Base-by-base conservation (phyloP, 2,888 invertebrate genomes). In the Balanococcus diminutus region DNA sequence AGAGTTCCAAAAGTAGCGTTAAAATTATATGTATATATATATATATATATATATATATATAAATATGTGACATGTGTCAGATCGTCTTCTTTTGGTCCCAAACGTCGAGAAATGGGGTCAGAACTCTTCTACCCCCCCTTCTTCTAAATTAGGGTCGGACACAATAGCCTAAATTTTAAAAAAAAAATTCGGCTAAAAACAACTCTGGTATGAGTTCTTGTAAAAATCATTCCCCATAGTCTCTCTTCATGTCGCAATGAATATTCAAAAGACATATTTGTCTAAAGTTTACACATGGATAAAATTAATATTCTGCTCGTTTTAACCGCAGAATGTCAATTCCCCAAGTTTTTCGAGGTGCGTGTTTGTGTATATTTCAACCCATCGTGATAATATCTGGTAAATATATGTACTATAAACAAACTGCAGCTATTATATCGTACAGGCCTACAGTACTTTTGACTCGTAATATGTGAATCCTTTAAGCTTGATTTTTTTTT, bases 301-400 rank as follows among this genome's bases (percentile, higher is more conserved):
- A 67, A 31, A 67, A 67, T 67, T 67, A 67, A 67, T 67, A 67
- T 75, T 32, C 31, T 16, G 28, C 28, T n/a, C 32, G 75, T 75
- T 75, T 75, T 75, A 75, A 75, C 31, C 32, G 32, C 75, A 19
- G n/a, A 25, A n/a, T 75, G 75, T 32, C 75, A 75, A 75, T 31
- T 32, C 28, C n/a, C 75, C 32, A 6, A 32, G 9, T 22, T 31
- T 75, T 32, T 28, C n/a, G 25, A 32, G n/a, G n/a, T 28, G 67
- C 22, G 31, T 32, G 75, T 11, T 32, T 6, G 75, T 25, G 14
- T 75, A 11, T 51, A 51, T 51, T 51, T 51, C 51, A 51, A 51
- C n/a, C 51, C 19, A 51, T 51, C 51, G 51, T 19, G 51, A 51
- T 51, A 51, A 51, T 51, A 51, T 51, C 51, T 51, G 51, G 19